Evolutionary conservation across 2,797 vertebrate species (phyloP), one percentile per base, ranked within the genome.

Genomic region (Myotis planiceps): DNA sequence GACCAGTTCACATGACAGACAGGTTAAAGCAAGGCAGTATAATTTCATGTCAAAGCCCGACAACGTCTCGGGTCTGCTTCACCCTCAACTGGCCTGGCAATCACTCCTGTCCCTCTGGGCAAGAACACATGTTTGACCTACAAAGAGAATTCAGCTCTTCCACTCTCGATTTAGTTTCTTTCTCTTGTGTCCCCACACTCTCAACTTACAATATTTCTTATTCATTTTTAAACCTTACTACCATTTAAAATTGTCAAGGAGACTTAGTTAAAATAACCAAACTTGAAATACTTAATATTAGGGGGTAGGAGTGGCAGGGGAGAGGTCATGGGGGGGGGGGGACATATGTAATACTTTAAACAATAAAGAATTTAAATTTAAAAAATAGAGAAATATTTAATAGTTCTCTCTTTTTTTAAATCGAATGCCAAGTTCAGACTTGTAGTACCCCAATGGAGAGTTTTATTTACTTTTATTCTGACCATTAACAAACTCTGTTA

Each of bases 11-110:
- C 82, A 63, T 95, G 95, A 95, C 25, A 75, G 95, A 96, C 82
- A 96, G 19, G 66, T 96, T 97, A 96, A 98, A 96, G 75, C 92
- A 88, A 86, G 39, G 82, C 65, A 92, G 72, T 55, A 94, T 93
- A 91, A 93, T 95, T 97, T 55, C 88, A 95, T 85, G 55, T 83
- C 60, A 90, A 85, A 94, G 49, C 3, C 55, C 90, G 58, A 76
- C 49, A 79, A 23, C 74, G 29, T 90, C 72, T 96, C 82, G 69
- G 86, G 18, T 32, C n/a, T 92, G 83, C 34, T 58, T 95, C 86
- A 71, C 69, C 75, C 47, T 94, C 89, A 79, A 49, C 65, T 49
- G 79, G 71, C 47, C 80, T 80, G 34, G 66, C 83, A 91, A 91
- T 96, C 80, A 94, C 53, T 86, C 34, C 79, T 92, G 86, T 95